These are phyloP conservation scores for Ptilorrhoa leucosticta DNA, from an alignment of 2,113 vertebrate genomes.

Conservation along the genomic window DNA sequence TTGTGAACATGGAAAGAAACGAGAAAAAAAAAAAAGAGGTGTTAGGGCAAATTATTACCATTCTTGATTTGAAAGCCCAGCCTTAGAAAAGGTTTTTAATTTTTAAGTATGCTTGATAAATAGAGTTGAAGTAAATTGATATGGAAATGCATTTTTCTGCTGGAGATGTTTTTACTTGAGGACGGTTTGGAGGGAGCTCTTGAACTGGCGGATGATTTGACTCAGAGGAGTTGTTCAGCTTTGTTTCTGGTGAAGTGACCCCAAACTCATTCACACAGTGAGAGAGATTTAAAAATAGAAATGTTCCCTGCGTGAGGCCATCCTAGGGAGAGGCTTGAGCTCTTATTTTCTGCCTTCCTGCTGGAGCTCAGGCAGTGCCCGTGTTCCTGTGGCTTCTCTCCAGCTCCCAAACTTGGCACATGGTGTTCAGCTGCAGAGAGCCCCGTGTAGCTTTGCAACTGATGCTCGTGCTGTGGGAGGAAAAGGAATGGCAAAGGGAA, in stretches of 20 bases:
- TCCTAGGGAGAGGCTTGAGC: not conserved
- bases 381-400: not conserved
- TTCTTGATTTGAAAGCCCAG: not conserved
- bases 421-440: not conserved
- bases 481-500: not conserved
- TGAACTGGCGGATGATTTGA: not conserved
- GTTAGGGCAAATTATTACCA: accelerated
- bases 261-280: not conserved
- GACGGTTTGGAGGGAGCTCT: not conserved
- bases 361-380: not conserved
- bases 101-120: not conserved
- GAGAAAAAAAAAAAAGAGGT: not conserved
- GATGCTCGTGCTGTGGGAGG: not conserved
- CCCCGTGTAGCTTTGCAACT: not conserved
- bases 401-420: not conserved
- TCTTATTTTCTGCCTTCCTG: not conserved
- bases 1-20: not conserved
- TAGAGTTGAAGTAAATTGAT: not conserved
- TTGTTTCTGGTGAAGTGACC: not conserved
- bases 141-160: not conserved
- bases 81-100: not conserved
- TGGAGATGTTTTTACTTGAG: not conserved
- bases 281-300: not conserved
- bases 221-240: not conserved
- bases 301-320: not conserved